phyloP scores from a whole-genome alignment of 2,113 vertebrate species.

The Dicaeum eximium region DNA sequence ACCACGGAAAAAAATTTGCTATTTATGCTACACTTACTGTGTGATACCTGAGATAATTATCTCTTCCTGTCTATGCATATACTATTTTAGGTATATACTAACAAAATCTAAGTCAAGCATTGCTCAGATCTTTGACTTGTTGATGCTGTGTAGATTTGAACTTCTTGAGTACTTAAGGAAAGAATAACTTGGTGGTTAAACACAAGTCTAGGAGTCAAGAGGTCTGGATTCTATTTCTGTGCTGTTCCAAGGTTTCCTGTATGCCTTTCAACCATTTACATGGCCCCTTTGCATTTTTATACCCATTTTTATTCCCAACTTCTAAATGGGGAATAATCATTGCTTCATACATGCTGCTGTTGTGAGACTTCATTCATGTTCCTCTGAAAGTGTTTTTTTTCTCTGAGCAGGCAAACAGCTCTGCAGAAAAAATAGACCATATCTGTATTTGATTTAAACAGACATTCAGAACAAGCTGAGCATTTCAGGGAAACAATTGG shows the following conservation, averaged over 20 bases:
- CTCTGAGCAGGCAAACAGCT: neutral
- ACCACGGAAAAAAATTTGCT: neutral
- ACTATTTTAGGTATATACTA: neutral
- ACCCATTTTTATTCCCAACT: slow-evolving; percentile 8
- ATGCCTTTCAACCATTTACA: neutral
- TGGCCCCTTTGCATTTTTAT: slow-evolving; percentile 1
- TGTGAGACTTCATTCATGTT: neutral
- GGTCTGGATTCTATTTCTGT: slow-evolving; percentile 43
- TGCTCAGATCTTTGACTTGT: neutral
- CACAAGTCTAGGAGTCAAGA: slow-evolving; percentile 21
- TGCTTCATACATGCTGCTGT: neutral
- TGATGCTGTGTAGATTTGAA: neutral
- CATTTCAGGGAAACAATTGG: neutral
- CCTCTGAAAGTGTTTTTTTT: neutral
- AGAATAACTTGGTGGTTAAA: slow-evolving; percentile 20
- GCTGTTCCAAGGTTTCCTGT: slow-evolving; percentile 32
- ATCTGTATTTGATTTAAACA: slow-evolving; percentile 34
- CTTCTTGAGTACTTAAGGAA: neutral
- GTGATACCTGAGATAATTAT: neutral
- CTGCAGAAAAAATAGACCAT: neutral
- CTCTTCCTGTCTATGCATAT: neutral
- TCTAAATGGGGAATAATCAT: neutral
- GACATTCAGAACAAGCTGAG: neutral
- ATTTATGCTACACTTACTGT: neutral
- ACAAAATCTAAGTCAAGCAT: neutral